These are phyloP conservation scores for Drosophila neoperkinsi DNA, from an alignment of 2,888 invertebrate species.

Conservation along the genomic window DNA sequence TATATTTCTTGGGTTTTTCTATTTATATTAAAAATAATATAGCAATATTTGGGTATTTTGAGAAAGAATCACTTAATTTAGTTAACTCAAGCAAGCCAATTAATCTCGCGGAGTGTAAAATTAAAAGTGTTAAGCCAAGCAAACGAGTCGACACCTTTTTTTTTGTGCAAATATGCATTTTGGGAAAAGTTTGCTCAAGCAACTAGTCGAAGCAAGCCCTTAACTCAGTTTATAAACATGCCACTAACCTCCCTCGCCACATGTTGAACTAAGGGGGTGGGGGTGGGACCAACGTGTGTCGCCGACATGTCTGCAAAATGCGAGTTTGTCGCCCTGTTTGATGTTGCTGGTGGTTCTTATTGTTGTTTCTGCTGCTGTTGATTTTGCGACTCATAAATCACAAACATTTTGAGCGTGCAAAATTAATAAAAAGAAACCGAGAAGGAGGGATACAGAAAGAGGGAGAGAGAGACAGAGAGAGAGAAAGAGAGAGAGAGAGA, in stretches of 20 bases:
- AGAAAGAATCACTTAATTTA: neutral
- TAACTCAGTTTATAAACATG: conserved; percentile 15
- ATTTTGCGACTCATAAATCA: conserved; percentile 74
- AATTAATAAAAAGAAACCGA: conserved; percentile 49
- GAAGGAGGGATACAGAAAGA: neutral
- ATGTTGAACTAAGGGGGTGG: neutral
- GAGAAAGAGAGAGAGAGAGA: neutral
- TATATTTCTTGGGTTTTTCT: neutral
- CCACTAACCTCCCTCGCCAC: neutral
- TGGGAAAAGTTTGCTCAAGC: conserved; percentile 19
- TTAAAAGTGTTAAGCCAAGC: neutral
- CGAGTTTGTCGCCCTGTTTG: conserved; percentile 51
- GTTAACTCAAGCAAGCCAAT: neutral
- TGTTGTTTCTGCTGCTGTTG: conserved; percentile 50
- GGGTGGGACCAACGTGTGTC: conserved; percentile 38
- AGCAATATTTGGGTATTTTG: neutral
- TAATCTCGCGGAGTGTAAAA: neutral
- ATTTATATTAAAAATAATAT: neutral
- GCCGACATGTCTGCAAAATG: conserved; percentile 52
- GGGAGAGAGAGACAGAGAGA: neutral
- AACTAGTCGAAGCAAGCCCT: conserved; percentile 26
- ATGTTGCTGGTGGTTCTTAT: conserved; percentile 1
- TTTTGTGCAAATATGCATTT: conserved; percentile 14
- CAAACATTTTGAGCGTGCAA: conserved; percentile 62
- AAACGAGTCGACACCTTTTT: neutral